Percentiles rank a stretch among this genome's conserved stretches.
phyloP scores from a whole-genome alignment of 1,140 invertebrate species.

The Scylla paramamosain region DNA sequence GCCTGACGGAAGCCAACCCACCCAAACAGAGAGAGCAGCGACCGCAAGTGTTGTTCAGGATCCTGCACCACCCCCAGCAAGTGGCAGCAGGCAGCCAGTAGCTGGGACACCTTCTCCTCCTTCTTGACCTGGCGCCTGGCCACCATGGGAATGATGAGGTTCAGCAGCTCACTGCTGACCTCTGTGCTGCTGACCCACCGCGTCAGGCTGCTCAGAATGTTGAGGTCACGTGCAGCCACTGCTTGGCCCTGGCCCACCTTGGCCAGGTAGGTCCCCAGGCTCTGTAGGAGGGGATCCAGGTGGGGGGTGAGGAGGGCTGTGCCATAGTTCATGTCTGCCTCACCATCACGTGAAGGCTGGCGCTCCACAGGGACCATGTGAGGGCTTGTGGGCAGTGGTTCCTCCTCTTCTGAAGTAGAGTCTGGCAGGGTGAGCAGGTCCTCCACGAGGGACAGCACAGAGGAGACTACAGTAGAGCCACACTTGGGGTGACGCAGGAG shows the following conservation, averaged over 20 bases:
- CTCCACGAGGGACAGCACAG: slow-evolving; percentile 89
- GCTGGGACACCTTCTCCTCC: slow-evolving; percentile 84
- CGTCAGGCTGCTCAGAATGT: slow-evolving; percentile 89
- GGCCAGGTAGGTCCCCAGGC: slow-evolving; percentile 85
- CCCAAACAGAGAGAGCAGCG: slow-evolving; percentile 79
- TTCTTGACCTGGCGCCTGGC: slow-evolving; percentile 82
- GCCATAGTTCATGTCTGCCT: slow-evolving; percentile 84
- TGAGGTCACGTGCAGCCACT: slow-evolving; percentile 86
- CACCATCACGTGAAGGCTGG: slow-evolving; percentile 67
- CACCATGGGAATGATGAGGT: slow-evolving; percentile 88
- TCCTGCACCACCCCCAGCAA: slow-evolving; percentile 86
- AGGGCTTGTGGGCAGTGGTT: neutral
- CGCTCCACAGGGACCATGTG: slow-evolving; percentile 30
- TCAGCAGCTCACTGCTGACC: slow-evolving; percentile 86
- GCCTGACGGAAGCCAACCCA: slow-evolving; percentile 78
- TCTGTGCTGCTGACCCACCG: slow-evolving; percentile 86
- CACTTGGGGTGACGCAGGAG: slow-evolving; percentile 86
- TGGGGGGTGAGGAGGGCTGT: slow-evolving; percentile 88
- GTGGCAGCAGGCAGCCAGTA: slow-evolving; percentile 87
- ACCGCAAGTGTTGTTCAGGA: slow-evolving; percentile 83
- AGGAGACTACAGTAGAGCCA: slow-evolving; percentile 84
- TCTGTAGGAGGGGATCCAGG: slow-evolving; percentile 86
- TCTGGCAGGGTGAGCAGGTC: slow-evolving; percentile 86
- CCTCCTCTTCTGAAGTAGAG: slow-evolving; percentile 80
- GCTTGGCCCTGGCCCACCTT: slow-evolving; percentile 83